Percentiles rank a stretch among this genome's conserved stretches.
phyloP scores from a whole-genome alignment of 1,140 invertebrate species.

The Protaetia brevitarsis region DNA sequence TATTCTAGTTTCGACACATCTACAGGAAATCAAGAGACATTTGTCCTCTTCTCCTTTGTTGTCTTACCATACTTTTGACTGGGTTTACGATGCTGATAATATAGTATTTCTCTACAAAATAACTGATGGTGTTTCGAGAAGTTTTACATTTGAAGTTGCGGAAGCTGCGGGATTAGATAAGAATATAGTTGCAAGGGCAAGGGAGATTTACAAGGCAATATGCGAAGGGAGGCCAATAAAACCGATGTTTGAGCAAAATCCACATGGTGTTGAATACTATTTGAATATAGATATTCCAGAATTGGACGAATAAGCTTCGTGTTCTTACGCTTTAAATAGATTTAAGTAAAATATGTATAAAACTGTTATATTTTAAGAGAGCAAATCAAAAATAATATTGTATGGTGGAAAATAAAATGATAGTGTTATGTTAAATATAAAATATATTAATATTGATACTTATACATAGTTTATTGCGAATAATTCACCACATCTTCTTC shows the following conservation, averaged over 20 bases:
- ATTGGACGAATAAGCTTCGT: neutral
- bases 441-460: too few species aligned
- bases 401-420: too few species aligned
- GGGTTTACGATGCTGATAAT: constrained; percentile 32
- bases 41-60: constrained; percentile 63
- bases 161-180: constrained; percentile 33
- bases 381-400: too few species aligned
- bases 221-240: constrained; percentile 25
- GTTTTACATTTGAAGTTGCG: constrained; percentile 41
- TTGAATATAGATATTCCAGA: constrained; percentile 9
- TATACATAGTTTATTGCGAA: too few species aligned
- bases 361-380: too few species aligned
- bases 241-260: neutral
- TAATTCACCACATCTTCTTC: constrained; percentile 19
- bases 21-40: constrained; percentile 60
- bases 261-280: neutral
- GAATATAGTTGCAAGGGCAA: constrained; percentile 32
- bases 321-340: neutral
- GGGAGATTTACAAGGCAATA: constrained; percentile 34
- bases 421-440: neutral
- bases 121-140: constrained; percentile 37
- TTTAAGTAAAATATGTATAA: too few species aligned
- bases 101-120: constrained; percentile 44
- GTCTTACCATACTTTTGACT: constrained; percentile 49
- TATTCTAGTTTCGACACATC: constrained; percentile 75